These are phyloP conservation scores for Sicus ferrugineus DNA, from an alignment of 2,888 invertebrate genomes.

Conservation along the genomic window DNA sequence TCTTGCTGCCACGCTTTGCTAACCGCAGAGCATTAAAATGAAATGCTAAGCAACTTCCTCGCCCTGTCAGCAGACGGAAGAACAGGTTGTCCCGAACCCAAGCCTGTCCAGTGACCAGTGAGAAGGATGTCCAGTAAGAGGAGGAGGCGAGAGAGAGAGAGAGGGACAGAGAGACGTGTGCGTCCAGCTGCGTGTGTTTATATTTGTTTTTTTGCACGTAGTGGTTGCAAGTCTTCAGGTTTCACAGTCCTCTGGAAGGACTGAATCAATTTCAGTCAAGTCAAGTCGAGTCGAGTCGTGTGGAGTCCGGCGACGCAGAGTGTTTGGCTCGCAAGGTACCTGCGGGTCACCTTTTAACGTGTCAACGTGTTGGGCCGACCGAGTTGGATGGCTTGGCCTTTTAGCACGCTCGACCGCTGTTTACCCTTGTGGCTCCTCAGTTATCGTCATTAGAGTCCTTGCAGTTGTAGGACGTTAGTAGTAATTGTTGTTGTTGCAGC, in stretches of 20 bases:
- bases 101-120: conserved; percentile 5
- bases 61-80: background rate
- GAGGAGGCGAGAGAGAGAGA: no score
- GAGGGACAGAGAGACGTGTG: conserved; percentile 9
- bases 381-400: background rate
- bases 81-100: background rate
- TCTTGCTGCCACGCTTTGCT: conserved; percentile 19
- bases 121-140: no score
- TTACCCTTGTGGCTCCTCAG: background rate
- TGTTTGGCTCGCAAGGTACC: conserved; percentile 22
- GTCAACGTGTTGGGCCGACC: conserved; percentile 13
- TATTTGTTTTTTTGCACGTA: conserved; percentile 49
- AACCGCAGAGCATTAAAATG: conserved; percentile 26
- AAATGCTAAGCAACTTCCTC: conserved; percentile 12
- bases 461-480: no score
- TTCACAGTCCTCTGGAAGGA: no score
- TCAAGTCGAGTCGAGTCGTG: conserved; percentile 13
- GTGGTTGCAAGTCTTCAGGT: conserved; percentile 41
- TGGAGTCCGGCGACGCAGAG: conserved; percentile 26
- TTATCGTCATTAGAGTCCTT: background rate
- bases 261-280: background rate
- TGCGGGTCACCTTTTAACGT: conserved; percentile 22
- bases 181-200: conserved; percentile 53
- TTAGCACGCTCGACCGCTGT: background rate
- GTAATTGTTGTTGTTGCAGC: background rate